phyloP scores from a whole-genome alignment of 35 echinoderm and acorn worm species.

The Ophioderma brevispina region DNA sequence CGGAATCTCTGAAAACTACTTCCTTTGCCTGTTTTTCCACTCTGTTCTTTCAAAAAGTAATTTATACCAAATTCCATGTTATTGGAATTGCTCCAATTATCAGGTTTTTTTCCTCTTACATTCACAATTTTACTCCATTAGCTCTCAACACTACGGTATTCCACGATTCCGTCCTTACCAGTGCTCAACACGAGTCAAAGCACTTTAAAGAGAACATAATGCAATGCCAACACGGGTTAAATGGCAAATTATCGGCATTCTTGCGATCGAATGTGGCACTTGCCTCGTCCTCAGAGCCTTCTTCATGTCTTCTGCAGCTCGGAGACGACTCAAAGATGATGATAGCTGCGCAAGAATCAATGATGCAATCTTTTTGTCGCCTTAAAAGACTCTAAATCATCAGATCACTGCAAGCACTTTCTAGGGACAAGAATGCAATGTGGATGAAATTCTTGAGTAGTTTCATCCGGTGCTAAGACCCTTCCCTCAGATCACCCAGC shows the following conservation, averaged over 20 bases:
- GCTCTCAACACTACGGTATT: not conserved
- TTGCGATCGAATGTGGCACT: not conserved
- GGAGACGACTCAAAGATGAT: not conserved
- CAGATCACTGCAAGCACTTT: too few species aligned
- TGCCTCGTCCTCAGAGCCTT: not conserved
- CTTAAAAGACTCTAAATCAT: not conserved
- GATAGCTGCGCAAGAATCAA: not conserved
- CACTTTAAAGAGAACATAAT: conserved; percentile 7
- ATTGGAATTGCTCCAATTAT: too few species aligned
- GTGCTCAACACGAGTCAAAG: not conserved
- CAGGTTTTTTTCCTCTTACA: not conserved
- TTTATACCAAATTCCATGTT: too few species aligned
- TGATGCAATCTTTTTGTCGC: not conserved
- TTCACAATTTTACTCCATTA: not conserved
- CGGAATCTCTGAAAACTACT: too few species aligned
- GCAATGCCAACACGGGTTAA: not conserved
- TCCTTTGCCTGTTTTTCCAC: too few species aligned
- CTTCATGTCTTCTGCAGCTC: not conserved
- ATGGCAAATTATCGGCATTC: conserved; percentile 2
- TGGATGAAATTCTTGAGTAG: too few species aligned
- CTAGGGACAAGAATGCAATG: too few species aligned
- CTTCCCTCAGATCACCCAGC: too few species aligned
- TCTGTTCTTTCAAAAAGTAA: too few species aligned
- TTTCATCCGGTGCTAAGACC: too few species aligned
- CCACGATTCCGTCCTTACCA: not conserved